Conservation (phyloP, 2,113 vertebrate genomes). For the Megalops atlanticus region DNA sequence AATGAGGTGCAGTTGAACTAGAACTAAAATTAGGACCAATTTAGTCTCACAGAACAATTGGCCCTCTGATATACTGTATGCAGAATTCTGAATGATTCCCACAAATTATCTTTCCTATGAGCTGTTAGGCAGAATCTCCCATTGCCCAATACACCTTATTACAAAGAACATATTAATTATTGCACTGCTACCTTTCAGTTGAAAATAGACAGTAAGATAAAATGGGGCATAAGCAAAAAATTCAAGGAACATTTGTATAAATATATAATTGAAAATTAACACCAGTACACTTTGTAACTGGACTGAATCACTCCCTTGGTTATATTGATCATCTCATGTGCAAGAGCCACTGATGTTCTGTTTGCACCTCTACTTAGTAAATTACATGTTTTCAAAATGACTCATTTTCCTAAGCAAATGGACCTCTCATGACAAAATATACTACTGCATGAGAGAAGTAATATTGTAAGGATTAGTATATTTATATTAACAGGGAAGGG, state of each 20-base stretch:
- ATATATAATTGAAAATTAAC: neutral
- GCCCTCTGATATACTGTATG: too few relatives aligned
- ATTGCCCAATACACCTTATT: neutral
- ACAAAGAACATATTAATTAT: too few relatives aligned
- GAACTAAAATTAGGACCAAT: too few relatives aligned
- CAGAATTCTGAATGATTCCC: too few relatives aligned
- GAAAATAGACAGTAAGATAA: too few relatives aligned
- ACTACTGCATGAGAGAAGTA: neutral
- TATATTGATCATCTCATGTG: neutral
- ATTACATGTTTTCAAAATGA: neutral
- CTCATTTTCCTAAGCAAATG: neutral
- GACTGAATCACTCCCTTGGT: constrained; percentile 7
- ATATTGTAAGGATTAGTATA: neutral
- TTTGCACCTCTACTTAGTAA: neutral
- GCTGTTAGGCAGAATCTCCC: neutral
- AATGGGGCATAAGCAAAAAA: neutral
- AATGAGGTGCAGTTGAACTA: too few relatives aligned
- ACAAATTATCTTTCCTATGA: neutral
- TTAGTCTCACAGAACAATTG: too few relatives aligned
- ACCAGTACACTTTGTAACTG: neutral
- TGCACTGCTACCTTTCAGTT: too few relatives aligned
- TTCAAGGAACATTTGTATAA: neutral
- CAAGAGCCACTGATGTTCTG: constrained; percentile 4
- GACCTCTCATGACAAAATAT: neutral
- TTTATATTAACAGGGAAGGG: neutral